Conservation (phyloP, 2,113 vertebrate species). For the Marcusenius ussheri region DNA sequence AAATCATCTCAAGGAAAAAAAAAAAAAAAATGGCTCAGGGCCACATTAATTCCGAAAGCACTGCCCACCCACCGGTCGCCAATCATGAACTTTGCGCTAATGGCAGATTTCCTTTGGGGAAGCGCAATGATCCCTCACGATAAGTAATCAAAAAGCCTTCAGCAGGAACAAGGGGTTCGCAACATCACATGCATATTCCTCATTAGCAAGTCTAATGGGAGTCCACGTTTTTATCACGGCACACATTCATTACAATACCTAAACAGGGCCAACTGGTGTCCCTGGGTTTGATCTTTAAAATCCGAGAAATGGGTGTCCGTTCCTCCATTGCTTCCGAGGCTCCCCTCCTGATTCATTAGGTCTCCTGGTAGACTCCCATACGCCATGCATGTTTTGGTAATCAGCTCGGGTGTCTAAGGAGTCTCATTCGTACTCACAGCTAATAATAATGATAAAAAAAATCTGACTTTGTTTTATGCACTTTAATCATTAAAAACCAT, state of each 20-base stretch:
- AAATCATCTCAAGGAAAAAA: slow-evolving; percentile 1
- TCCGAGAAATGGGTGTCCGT: neutral
- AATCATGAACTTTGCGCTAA: neutral
- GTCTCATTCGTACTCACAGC: neutral
- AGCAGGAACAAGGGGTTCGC: neutral
- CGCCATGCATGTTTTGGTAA: neutral
- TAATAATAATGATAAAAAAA: neutral
- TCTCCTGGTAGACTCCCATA: neutral
- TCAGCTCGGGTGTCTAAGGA: neutral
- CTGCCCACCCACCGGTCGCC: neutral
- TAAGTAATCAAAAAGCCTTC: slow-evolving; percentile 14
- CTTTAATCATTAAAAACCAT: neutral
- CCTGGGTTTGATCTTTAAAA: slow-evolving; percentile 1
- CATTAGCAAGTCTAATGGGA: neutral
- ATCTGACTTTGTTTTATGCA: neutral
- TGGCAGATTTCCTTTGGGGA: neutral
- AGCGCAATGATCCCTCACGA: neutral
- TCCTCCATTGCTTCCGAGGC: neutral
- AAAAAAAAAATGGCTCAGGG: neutral
- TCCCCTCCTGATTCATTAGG: neutral
- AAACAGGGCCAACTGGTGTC: neutral
- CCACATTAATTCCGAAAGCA: neutral
- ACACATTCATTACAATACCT: slow-evolving; percentile 2
- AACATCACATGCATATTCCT: slow-evolving; percentile 5
- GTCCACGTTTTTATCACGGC: neutral